phyloP scores from a whole-genome alignment of 2,797 vertebrate species.

The Apogon talboti region DNA sequence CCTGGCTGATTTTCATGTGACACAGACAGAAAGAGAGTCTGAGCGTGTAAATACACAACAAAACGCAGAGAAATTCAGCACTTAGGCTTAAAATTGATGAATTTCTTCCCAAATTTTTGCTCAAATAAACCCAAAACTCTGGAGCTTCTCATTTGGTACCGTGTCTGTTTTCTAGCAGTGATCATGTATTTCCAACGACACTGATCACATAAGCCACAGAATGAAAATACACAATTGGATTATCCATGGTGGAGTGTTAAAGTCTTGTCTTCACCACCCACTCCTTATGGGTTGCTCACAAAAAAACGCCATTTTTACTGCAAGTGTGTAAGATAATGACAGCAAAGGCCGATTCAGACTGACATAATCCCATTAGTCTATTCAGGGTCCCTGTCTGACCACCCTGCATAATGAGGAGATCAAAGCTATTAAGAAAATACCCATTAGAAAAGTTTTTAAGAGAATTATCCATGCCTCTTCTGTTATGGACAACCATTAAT shows the following conservation, averaged over 20 bases:
- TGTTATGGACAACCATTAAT: constrained; percentile 34
- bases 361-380: constrained; percentile 69
- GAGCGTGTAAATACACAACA: constrained; percentile 8
- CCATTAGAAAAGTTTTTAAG: constrained; percentile 29
- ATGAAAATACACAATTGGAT: constrained; percentile 67
- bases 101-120: not conserved
- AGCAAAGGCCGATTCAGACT: constrained; percentile 48
- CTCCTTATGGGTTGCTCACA: constrained; percentile 40
- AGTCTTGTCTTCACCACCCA: constrained; percentile 47
- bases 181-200: constrained; percentile 47
- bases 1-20: constrained; percentile 48
- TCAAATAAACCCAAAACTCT: not conserved
- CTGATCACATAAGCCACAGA: constrained; percentile 67
- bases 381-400: constrained; percentile 56
- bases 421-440: constrained; percentile 17
- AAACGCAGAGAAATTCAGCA: not conserved
- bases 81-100: not conserved
- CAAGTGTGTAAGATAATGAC: constrained; percentile 34
- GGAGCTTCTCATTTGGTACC: constrained; percentile 36
- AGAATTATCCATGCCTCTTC: constrained; percentile 32
- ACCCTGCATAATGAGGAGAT: constrained; percentile 50
- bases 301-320: constrained; percentile 35
- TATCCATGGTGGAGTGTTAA: constrained; percentile 45
- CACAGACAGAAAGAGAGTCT: constrained; percentile 3
- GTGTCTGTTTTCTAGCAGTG: constrained; percentile 49